Conservation (phyloP, 2,113 vertebrate genomes). For the Austrofundulus limnaeus region DNA sequence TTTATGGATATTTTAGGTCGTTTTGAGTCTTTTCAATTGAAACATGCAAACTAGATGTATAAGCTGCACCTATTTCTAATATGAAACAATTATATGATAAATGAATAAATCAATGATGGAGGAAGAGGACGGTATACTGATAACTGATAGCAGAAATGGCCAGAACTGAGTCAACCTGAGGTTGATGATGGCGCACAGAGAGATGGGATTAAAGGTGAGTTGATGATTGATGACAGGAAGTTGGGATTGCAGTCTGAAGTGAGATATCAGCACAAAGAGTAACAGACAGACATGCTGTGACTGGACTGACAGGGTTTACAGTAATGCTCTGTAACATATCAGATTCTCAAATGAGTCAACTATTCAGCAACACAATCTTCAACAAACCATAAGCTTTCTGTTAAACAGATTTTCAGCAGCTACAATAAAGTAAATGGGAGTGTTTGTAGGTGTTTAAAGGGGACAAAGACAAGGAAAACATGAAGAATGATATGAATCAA, state of each 20-base stretch:
- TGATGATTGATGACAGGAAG: slow-evolving; percentile 68
- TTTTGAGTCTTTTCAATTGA: background rate
- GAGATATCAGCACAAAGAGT: slow-evolving; percentile 49
- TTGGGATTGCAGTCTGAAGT: slow-evolving; percentile 52
- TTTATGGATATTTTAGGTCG: no score
- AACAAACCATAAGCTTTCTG: slow-evolving; percentile 44
- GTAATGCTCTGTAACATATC: slow-evolving; percentile 51
- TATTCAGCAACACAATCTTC: slow-evolving; percentile 34
- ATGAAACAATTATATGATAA: no score
- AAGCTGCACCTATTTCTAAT: slow-evolving; percentile 5
- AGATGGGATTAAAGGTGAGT: slow-evolving; percentile 68
- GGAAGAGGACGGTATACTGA: slow-evolving; percentile 30
- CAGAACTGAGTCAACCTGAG: slow-evolving; percentile 53
- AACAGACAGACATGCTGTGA: slow-evolving; percentile 45
- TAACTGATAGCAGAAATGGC: slow-evolving; percentile 32
- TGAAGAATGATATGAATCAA: background rate
- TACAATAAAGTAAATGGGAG: slow-evolving; percentile 24
- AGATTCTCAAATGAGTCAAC: slow-evolving; percentile 45
- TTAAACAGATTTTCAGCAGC: slow-evolving; percentile 57
- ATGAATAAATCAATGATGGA: background rate
- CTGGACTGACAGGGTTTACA: slow-evolving; percentile 45
- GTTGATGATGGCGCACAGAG: slow-evolving; percentile 51
- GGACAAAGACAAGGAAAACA: no score
- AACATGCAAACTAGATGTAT: slow-evolving; percentile 8
- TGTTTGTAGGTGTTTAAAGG: background rate